Percentiles rank a stretch among this genome's conserved stretches.
Conservation (phyloP, 1,140 invertebrate species). For the Aplysia californica region DNA sequence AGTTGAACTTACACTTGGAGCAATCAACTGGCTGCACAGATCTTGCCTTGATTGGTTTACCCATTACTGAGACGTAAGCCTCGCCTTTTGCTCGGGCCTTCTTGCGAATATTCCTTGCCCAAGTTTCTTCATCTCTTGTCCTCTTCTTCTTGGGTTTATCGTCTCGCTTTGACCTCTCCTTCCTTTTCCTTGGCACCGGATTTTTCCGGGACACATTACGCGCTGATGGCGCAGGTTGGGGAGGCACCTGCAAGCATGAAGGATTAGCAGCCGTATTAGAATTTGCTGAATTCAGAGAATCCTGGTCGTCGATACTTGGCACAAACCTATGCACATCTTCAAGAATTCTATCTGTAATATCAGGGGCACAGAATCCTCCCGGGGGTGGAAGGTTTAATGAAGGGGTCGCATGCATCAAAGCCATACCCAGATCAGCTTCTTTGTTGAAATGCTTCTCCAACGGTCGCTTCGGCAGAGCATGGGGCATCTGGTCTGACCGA, state of each 20-base stretch:
- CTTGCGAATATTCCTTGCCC: constrained; percentile 16
- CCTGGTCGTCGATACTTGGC: background rate
- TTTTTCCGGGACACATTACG: background rate
- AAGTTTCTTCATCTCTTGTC: constrained; percentile 15
- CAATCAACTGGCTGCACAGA: constrained; percentile 18
- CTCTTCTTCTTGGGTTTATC: constrained; percentile 7
- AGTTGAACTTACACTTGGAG: constrained; percentile 26
- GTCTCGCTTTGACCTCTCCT: background rate
- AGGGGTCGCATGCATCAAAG: background rate
- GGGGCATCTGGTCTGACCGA: background rate
- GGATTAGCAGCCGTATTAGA: background rate
- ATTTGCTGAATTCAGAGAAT: background rate
- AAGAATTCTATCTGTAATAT: background rate
- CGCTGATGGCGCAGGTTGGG: background rate
- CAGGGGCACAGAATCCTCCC: background rate
- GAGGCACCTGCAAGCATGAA: background rate
- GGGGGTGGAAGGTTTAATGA: background rate
- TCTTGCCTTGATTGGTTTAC: constrained; percentile 9
- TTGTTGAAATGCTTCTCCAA: background rate
- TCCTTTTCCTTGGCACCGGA: background rate
- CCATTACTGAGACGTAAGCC: constrained; percentile 12
- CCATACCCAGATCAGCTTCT: constrained; percentile 2
- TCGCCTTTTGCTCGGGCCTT: constrained; percentile 16
- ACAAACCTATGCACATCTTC: background rate
- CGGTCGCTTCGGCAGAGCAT: background rate